Conservation (phyloP, 2,797 vertebrate genomes). For the Rallus crepitans region DNA sequence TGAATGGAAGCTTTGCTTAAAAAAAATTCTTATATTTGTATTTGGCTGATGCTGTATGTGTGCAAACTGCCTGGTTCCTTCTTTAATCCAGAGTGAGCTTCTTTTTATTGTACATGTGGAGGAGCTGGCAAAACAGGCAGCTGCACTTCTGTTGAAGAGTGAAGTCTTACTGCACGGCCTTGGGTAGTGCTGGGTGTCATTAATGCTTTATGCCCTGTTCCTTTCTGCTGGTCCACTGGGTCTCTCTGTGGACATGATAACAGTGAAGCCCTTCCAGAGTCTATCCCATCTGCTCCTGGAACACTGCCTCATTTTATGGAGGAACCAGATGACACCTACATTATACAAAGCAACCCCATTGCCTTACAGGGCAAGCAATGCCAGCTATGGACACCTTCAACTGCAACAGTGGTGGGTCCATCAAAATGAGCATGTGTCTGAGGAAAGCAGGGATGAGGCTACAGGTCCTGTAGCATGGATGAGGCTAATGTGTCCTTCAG, state of each 20-base stretch:
- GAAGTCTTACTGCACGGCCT: background rate
- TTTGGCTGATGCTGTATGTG: background rate
- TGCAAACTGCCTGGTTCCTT: background rate
- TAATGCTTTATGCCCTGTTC: background rate
- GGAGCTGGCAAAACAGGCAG: background rate
- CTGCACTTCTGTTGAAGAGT: background rate
- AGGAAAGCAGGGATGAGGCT: slow-evolving; percentile 89
- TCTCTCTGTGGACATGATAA: slow-evolving; percentile 78
- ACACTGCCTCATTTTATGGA: slow-evolving; percentile 95
- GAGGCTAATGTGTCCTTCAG: background rate
- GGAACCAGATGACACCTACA: slow-evolving; percentile 95
- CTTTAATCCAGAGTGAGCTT: background rate
- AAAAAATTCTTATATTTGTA: background rate
- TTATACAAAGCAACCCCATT: slow-evolving; percentile 96
- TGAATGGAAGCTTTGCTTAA: background rate
- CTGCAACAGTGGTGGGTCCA: slow-evolving; percentile 99
- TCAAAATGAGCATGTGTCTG: slow-evolving; percentile 92
- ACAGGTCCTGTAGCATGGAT: slow-evolving; percentile 76
- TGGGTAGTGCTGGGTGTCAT: background rate
- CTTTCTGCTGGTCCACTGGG: background rate
- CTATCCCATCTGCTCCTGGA: slow-evolving; percentile 86
- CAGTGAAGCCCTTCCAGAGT: slow-evolving; percentile 84
- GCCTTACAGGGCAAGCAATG: slow-evolving; percentile 88
- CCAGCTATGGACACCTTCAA: slow-evolving; percentile 98
- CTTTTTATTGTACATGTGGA: background rate